Conservation (phyloP, 2,888 invertebrate genomes). For the Papilio elwesi region DNA sequence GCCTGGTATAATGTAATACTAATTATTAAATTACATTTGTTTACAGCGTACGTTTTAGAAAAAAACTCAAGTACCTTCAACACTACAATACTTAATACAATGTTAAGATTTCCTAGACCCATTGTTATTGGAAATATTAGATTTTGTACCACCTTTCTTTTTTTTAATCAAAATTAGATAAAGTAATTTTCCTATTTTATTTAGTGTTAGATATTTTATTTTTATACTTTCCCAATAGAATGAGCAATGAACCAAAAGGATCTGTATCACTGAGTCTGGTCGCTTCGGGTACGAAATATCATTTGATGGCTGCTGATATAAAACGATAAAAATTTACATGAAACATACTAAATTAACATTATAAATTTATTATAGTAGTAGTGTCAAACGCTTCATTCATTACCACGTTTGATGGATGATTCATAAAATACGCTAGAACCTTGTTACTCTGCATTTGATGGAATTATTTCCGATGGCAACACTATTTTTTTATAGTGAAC, state of each 20-base stretch:
- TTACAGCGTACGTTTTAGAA: constrained; percentile 5
- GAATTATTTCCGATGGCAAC: too few species aligned
- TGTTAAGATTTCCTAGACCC: background rate
- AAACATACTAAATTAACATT: constrained; percentile 12
- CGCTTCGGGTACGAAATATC: constrained; percentile 15
- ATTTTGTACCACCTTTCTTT: too few species aligned
- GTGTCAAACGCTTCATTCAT: background rate
- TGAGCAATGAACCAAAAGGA: constrained; percentile 19
- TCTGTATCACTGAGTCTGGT: constrained; percentile 3
- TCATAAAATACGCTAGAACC: background rate
- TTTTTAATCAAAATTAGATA: too few species aligned
- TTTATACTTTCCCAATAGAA: constrained; percentile 15
- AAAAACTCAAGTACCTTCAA: background rate
- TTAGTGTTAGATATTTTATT: background rate
- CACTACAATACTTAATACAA: background rate
- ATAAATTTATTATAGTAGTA: constrained; percentile 9
- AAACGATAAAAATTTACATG: constrained; percentile 20
- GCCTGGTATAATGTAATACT: constrained; percentile 44
- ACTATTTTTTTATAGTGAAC: too few species aligned
- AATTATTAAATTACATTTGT: constrained; percentile 28
- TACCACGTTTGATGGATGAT: background rate
- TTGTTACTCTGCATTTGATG: too few species aligned
- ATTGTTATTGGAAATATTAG: too few species aligned
- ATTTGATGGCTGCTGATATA: constrained; percentile 26
- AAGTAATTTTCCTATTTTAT: too few species aligned